Evolutionary conservation across 2,113 vertebrate genomes (phyloP), one percentile per base, ranked within the genome.

Genomic region (Percopsis transmontana): DNA sequence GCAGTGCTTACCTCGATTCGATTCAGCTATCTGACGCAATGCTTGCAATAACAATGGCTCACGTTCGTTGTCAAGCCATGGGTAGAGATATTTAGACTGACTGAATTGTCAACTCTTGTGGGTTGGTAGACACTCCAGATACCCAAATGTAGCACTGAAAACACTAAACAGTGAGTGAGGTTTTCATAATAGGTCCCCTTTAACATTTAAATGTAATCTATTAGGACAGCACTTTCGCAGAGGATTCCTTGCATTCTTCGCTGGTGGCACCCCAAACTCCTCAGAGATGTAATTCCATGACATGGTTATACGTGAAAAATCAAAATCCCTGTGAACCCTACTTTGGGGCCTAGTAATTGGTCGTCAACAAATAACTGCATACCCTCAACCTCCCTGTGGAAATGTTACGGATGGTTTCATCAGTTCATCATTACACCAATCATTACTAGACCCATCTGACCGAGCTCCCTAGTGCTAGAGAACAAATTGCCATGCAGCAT

Each of bases 381-480:
- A 27, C 21, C 18, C 58, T 58, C 40, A 42, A 23, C 65, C 54
- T 74, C 40, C 27, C 16, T 12, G 21, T 70, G 57, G 55, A 44
- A 77, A 53, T 19, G 55, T 67, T 75, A 65, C 58, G 69, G 47
- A 73, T 60, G 24, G 20, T 68, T 47, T 53, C 38, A n/a, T 84
- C 55, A 73, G 67, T 58, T 64, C 41, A 42, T 58, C 2, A 0
- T 7, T 48, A 52, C 38, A 55, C 21, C 55, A 24, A 48, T 79
- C 38, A 67, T 74, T 71, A 68, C 27, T 33, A 33, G 45, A 52
- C 48, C 45, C 21, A 62, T 75, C 20, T 63, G 59, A 61, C 9
- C 33, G 3, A 41, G 27, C 57, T 23, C 39, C 54, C 45, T 1
- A 19, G 6, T 23, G 16, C 13, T 21, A 41, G 41, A 15, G 13